Evolutionary conservation across 1,140 invertebrate species (phyloP), one percentile per base, ranked within the genome.

Genomic region (Zaprionus kolodkinae): DNA sequence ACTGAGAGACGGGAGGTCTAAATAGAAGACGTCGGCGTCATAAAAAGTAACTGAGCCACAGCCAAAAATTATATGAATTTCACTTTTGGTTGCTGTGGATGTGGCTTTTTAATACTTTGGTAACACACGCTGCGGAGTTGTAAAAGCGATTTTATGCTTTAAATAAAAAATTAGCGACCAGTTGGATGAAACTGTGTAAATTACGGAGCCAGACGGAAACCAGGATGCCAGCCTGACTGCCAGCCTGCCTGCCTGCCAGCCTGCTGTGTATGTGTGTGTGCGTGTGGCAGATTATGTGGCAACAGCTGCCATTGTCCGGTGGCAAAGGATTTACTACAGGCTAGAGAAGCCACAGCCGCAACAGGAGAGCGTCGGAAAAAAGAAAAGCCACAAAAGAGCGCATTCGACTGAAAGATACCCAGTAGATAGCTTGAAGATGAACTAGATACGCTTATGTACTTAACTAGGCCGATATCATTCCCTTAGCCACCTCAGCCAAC

Each of bases 261-360:
- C 27, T 3, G 27, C 27, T 45, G 43, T 45, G 15, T 10, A 6
- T 6, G 6, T 45, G 13, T 10, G 25, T 36, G 40, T 12, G 33
- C 15, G 48, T 38, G n/a, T 33, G 60, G 11, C 60, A 69, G 80
- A 76, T 80, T 79, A 78, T 87, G 84, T 78, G 78, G 77, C 80
- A 88, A 78, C 84, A 87, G 80, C 79, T 83, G 84, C 56, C 62
- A 54, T 55, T 56, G 78, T 64, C 60, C 68, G 40, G 54, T 52
- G 52, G 55, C 62, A 83, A 77, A 75, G 79, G 83, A 86, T 88
- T 86, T 83, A 52, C 66, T 83, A 52, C 66, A 69, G 72, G 25
- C 76, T 38, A 27, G 35, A 59, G 27, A 52, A 59, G 27, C 27
- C 63, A 62, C 13, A 54, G 13, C 61, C 52, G 17, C 70, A 60